A percentile compares a stretch with the other conserved stretches of the same genome.
phyloP scores from a whole-genome alignment of 53 echinoderm and acorn worm genomes.

The Crossaster papposus region DNA sequence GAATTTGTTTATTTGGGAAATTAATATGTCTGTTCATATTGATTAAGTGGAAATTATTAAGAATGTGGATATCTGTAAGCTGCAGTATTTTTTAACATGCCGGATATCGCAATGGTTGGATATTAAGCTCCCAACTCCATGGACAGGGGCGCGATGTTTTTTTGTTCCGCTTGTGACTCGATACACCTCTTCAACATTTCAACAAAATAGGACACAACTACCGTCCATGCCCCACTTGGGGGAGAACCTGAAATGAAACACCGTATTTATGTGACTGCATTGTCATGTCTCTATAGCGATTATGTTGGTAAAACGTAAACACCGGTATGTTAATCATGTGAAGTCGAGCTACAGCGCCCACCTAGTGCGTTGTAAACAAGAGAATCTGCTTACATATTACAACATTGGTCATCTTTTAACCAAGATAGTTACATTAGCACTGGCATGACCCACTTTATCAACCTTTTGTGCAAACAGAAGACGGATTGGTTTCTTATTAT shows the following conservation, averaged over 20 bases:
- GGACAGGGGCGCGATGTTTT: no score
- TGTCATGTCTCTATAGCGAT: background rate
- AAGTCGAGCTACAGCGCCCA: conserved; percentile 11
- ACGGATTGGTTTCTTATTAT: no score
- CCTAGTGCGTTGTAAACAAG: background rate
- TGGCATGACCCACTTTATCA: background rate
- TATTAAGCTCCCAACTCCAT: no score
- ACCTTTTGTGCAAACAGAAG: background rate
- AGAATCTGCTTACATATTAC: background rate
- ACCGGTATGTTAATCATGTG: conserved; percentile 18
- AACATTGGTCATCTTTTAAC: background rate
- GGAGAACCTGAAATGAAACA: conserved; percentile 13
- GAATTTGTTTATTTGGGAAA: no score
- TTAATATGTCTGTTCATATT: no score
- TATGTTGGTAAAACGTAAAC: background rate
- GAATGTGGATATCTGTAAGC: no score
- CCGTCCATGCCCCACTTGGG: background rate
- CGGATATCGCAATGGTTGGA: no score
- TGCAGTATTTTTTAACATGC: no score
- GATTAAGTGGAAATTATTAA: no score
- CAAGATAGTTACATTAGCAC: background rate
- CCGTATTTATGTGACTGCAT: conserved; percentile 41
- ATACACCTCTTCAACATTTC: background rate
- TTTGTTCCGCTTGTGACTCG: no score
- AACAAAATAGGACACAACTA: background rate